phyloP scores from a whole-genome alignment of 2,888 invertebrate genomes.

The Pocota personata region DNA sequence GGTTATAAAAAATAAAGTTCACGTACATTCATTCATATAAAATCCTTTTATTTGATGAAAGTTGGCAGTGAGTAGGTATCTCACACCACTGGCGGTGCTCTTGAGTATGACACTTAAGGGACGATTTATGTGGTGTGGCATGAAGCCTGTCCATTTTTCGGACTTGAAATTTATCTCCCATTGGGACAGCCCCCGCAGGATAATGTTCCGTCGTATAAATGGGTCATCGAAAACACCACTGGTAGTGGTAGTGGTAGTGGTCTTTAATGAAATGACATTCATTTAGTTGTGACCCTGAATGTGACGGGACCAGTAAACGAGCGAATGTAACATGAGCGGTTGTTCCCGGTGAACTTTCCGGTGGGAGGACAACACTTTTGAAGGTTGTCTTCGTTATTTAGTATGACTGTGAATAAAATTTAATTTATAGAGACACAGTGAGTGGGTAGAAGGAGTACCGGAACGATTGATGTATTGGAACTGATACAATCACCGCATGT shows the following conservation, averaged over 20 bases:
- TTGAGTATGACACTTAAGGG: conserved; percentile 44
- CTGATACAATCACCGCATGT: conserved; percentile 5
- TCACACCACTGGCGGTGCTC: background rate
- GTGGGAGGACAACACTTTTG: background rate
- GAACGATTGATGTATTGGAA: background rate
- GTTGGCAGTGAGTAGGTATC: background rate
- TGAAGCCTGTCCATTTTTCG: conserved; percentile 27
- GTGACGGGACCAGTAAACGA: conserved; percentile 2
- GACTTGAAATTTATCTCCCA: conserved; percentile 63
- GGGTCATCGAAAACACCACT: conserved; percentile 60
- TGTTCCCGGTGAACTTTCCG: background rate
- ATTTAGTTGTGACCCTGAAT: conserved; percentile 53
- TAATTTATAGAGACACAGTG: conserved; percentile 2
- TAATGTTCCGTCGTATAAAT: conserved; percentile 47
- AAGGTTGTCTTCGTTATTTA: conserved; percentile 16
- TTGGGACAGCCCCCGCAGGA: conserved; percentile 32
- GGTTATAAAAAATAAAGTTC: conserved; percentile 58
- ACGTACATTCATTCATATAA: background rate
- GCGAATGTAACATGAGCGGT: background rate
- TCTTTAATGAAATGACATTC: conserved; percentile 69
- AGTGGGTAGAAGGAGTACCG: background rate
- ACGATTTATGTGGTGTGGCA: conserved; percentile 52
- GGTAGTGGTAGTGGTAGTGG: conserved; percentile 17
- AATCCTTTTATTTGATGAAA: conserved; percentile 58
- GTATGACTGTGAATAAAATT: background rate